Percentiles rank a stretch among this genome's conserved stretches.
Conservation (phyloP, 2,888 invertebrate species). For the Ormia ochracea region DNA sequence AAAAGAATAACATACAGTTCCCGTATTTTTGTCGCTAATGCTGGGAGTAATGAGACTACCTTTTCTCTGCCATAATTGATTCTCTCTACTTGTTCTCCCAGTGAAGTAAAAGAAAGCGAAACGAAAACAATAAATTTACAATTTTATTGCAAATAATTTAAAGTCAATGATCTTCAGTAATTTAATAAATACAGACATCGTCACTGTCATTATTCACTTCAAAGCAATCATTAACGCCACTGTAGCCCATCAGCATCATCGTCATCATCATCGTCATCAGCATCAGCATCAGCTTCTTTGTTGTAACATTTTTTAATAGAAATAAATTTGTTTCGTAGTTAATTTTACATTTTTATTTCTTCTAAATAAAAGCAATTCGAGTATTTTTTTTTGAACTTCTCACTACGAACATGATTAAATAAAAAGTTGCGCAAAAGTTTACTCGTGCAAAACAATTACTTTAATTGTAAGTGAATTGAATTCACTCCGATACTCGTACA, state of each 20-base stretch:
- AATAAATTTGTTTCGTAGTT: conserved; percentile 4
- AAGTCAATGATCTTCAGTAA: conserved; percentile 26
- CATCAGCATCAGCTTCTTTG: not conserved
- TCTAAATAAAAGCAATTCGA: conserved; percentile 8
- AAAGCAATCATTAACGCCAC: conserved; percentile 6
- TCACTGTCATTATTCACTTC: not conserved
- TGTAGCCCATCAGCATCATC: not conserved
- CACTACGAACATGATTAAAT: not conserved
- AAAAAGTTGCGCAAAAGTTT: not conserved
- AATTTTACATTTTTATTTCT: conserved; percentile 1
- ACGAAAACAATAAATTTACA: not conserved
- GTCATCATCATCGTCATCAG: not conserved
- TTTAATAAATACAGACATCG: not conserved
- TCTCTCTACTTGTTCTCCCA: too few species aligned
- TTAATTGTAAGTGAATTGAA: conserved; percentile 37
- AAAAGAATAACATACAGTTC: too few species aligned
- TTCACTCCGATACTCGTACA: not conserved
- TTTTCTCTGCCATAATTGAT: too few species aligned
- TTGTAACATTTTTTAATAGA: conserved; percentile 10
- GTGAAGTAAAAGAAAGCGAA: too few species aligned
- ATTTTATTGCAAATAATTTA: not conserved
- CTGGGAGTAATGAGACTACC: too few species aligned
- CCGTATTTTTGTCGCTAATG: too few species aligned
- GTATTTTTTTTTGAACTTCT: not conserved
- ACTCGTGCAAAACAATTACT: conserved; percentile 32